A percentile compares a stretch with the other conserved stretches of the same genome.
These are phyloP conservation scores for Fragum whitleyi DNA, from an alignment of 2,888 invertebrate genomes.

Conservation along the genomic window DNA sequence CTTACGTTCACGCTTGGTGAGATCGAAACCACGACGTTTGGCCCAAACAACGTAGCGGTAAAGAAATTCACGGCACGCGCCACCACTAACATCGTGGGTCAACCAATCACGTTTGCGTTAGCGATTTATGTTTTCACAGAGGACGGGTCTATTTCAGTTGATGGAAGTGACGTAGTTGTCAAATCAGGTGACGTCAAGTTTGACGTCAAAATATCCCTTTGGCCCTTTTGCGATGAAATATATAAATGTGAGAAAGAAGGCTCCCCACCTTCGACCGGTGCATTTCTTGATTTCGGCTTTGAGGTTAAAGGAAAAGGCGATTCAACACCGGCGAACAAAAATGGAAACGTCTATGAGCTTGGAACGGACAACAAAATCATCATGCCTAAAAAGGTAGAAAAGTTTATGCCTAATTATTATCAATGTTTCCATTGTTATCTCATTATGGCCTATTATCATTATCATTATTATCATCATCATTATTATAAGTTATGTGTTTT, in stretches of 20 bases:
- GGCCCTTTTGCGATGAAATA: constrained; percentile 35
- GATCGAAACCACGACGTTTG: neutral
- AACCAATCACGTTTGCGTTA: neutral
- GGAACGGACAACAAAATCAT: constrained; percentile 1
- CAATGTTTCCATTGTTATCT: neutral
- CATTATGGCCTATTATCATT: neutral
- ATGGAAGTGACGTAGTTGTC: constrained; percentile 18
- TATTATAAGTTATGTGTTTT: no score
- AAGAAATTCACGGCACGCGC: neutral
- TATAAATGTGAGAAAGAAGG: neutral
- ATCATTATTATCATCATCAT: neutral
- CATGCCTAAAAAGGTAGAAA: constrained; percentile 7
- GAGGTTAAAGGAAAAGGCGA: constrained; percentile 13
- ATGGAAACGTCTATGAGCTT: neutral
- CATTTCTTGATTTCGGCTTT: constrained; percentile 9
- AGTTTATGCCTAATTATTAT: neutral
- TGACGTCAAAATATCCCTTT: constrained; percentile 20
- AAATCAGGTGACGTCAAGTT: constrained; percentile 43
- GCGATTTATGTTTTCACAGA: constrained; percentile 37
- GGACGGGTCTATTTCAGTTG: constrained; percentile 33
- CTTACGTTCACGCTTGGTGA: constrained; percentile 22
- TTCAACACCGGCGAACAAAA: neutral
- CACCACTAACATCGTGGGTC: neutral
- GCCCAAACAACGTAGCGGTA: neutral
- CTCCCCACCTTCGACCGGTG: neutral